Evolutionary conservation across 2,113 vertebrate genomes (phyloP), one percentile per base, ranked within the genome.

Genomic region (Vidua chalybeata): DNA sequence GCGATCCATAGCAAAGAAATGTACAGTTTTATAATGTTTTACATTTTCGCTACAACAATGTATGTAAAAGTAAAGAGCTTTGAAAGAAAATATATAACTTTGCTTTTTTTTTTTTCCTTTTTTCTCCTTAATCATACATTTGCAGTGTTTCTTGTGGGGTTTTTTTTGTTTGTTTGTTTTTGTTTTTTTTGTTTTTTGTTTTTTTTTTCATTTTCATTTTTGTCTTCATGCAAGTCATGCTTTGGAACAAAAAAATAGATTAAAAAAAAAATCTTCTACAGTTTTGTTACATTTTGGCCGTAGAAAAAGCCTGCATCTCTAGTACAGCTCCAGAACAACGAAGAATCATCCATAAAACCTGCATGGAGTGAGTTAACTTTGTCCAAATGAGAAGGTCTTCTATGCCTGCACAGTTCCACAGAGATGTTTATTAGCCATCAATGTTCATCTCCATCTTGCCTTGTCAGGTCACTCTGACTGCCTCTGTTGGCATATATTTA

Each of bases 141-240:
- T 98, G 98, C 98, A 98, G 96, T 98, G 90, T 97, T 95, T 91
- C 97, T 97, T 91, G 84, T 37, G 55, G 82, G 61, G 79, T 56
- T 89, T 30, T 77, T 76, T 94, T 94, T 35, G 35, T 35, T 35
- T 35, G 35, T 94, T 84, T 72, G 31, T 43, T 35, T 63, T 35
- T 63, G n/a, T 9, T 26, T 55, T 28, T 18, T 20, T 24, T 22
- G 74, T 74, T 52, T 85, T 59, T 54, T 35, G 35, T 35, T 51
- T 56, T 46, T 37, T 37, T 90, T 82, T 90, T 39, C 51, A 86
- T 95, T 79, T 97, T 91, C 82, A 92, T 98, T 98, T 97, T 97
- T 97, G 95, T 98, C 98, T 96, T 98, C 99, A 99, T 99, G 99
- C 99, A 99, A 98, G 98, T 98, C 99, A 99, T 99, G 98, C 99